phyloP scores from a whole-genome alignment of 2,888 invertebrate species.

The Philhelius pedissequus region DNA sequence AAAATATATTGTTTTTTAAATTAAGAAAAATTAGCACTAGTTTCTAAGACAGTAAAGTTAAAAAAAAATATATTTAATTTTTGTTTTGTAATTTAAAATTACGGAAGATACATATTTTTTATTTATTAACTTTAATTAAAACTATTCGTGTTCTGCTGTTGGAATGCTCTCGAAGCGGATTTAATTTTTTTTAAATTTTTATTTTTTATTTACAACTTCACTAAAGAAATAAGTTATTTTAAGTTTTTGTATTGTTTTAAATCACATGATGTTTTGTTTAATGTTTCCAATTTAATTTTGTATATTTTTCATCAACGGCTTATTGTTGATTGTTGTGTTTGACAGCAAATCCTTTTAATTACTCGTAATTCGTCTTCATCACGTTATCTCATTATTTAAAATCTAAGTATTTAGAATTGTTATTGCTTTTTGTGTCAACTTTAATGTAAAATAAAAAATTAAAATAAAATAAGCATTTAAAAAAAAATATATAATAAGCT shows the following conservation, averaged over 20 bases:
- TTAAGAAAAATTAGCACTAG: conserved; percentile 39
- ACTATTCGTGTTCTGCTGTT: conserved; percentile 41
- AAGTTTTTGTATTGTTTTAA: conserved; percentile 31
- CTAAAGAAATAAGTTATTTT: conserved; percentile 52
- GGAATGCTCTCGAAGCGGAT: conserved; percentile 61
- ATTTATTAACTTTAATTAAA: conserved; percentile 20
- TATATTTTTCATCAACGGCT: conserved; percentile 57
- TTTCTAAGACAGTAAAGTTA: conserved; percentile 31
- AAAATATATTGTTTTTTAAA: conserved; percentile 17
- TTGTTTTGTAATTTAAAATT: conserved; percentile 67
- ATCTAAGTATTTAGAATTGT: conserved; percentile 66
- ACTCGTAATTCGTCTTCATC: conserved; percentile 15
- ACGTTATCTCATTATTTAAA: conserved; percentile 26
- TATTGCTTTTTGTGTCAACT: conserved; percentile 67
- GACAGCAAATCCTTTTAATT: conserved; percentile 50
- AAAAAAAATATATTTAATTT: conserved; percentile 8
- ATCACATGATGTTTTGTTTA: conserved; percentile 60
- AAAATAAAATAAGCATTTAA: conserved; percentile 21
- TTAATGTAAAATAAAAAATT: background rate
- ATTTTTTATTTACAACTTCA: conserved; percentile 58
- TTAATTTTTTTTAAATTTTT: too few species aligned
- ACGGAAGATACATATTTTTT: conserved; percentile 64
- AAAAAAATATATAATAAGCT: conserved; percentile 35
- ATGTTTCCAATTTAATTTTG: conserved; percentile 30
- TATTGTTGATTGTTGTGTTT: conserved; percentile 57